Evolutionary conservation across 2,113 vertebrate genomes (phyloP), one percentile per base, ranked within the genome.

Genomic region (Otus sunia): DNA sequence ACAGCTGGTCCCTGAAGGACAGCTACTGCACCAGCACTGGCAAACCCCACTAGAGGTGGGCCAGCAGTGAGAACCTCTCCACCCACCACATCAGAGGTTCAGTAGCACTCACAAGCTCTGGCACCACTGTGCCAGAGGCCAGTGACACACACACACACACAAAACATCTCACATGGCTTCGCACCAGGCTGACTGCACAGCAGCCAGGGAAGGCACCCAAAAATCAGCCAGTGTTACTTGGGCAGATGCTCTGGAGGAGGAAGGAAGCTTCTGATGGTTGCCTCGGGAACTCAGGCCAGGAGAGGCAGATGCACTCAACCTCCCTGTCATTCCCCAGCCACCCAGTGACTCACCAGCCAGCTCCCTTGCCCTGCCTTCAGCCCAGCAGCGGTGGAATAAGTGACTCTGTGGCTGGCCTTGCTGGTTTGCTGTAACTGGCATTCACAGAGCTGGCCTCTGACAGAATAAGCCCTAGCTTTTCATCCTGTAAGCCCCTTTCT

Each of bases 141-240:
- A 2, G 41, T 4, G 25, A 20, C 76, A 75, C 23, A 8, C 58
- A 26, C 41, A 20, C 76, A 71, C 23, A 8, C 58, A 25, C 41
- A 7, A 11, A 0, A 0, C 37, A 53, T 27, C 62, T 45, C 5
- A 0, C 2, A 3, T 0, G 29, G 21, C 23, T 68, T 37, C 58
- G 23, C 17, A 6, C 19, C 30, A 6, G 60, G 22, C 29, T n/a
- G 39, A 4, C 36, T 3, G 14, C 49, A 5, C 0, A 0, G 11
- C 52, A 72, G 68, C 55, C 52, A 13, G 37, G 3, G 4, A 3
- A 34, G 12, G 72, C 55, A 76, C 72, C 32, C 43, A 37, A 22
- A 68, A 86, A 2, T 1, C 29, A 20, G 39, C 59, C 63, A 23
- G 32, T 1, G 0, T 3, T 20, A 19, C 37, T 29, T 37, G 9